Evolutionary conservation across 2,888 invertebrate species (phyloP).

Genomic region (Sphecodes monilicornis): DNA sequence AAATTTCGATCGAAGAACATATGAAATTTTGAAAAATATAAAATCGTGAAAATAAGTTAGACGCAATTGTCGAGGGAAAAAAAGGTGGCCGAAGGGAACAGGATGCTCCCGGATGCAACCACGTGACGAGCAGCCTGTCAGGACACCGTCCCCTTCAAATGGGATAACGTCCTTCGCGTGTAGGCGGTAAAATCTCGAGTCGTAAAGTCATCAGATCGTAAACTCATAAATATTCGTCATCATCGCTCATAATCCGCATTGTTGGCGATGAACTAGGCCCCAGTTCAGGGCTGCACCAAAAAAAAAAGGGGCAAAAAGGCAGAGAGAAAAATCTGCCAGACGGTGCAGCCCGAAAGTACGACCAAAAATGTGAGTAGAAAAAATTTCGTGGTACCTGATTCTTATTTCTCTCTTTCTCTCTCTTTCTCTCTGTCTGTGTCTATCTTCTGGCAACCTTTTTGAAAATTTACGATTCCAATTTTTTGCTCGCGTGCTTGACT

Average conservation of each 20-base stretch:
- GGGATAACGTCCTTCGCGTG: constrained; percentile 69
- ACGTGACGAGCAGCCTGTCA: constrained; percentile 53
- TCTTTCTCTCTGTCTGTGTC: background rate
- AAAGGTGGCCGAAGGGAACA: background rate
- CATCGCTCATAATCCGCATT: constrained; percentile 80
- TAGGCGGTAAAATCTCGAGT: constrained; percentile 64
- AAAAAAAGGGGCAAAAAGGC: constrained; percentile 25
- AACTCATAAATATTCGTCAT: constrained; percentile 82
- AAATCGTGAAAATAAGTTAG: too few species aligned
- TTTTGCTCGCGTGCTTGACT: constrained; percentile 47
- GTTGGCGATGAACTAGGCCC: constrained; percentile 45
- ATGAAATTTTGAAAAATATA: too few species aligned
- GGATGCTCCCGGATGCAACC: constrained; percentile 27
- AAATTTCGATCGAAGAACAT: too few species aligned
- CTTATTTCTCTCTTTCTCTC: background rate
- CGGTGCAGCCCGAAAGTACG: background rate
- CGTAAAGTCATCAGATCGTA: constrained; percentile 78
- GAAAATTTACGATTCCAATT: constrained; percentile 54
- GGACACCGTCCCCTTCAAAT: constrained; percentile 29
- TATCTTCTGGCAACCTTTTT: constrained; percentile 11
- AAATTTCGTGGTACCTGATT: constrained; percentile 36
- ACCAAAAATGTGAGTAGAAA: constrained; percentile 36
- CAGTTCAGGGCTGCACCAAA: constrained; percentile 26
- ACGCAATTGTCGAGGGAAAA: background rate
- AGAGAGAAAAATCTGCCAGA: constrained; percentile 27